Percentiles rank a stretch among this genome's conserved stretches.
Evolutionary conservation across 2,113 vertebrate genomes (phyloP).

Genomic region (Chloebia gouldiae): DNA sequence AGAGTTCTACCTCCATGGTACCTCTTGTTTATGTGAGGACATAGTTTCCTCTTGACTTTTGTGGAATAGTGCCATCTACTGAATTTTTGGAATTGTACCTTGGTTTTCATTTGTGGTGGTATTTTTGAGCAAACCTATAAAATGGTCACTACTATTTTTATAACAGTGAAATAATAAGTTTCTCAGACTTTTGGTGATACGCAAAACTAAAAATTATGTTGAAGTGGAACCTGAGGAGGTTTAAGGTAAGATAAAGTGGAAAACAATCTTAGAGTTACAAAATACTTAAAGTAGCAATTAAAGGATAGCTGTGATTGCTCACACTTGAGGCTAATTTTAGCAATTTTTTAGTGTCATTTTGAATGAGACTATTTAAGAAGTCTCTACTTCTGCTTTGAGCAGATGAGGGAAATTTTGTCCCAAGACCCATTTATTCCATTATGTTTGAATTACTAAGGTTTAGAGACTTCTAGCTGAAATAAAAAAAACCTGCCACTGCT

Average conservation of each 20-base stretch:
- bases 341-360: background rate
- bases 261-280: background rate
- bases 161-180: background rate
- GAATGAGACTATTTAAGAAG: background rate
- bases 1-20: background rate
- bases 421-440: background rate
- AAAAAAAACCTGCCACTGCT: too few relatives aligned
- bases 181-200: background rate
- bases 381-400: background rate
- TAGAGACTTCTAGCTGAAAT: background rate
- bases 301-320: background rate
- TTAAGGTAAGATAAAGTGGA: background rate
- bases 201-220: background rate
- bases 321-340: background rate
- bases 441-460: background rate
- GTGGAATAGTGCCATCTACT: constrained; percentile 54
- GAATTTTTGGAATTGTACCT: background rate
- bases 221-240: background rate
- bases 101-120: background rate
- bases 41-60: background rate
- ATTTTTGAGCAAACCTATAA: background rate
- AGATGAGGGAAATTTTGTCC: background rate
- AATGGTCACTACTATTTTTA: background rate
- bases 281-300: background rate
- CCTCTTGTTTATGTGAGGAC: background rate